Base-by-base conservation (phyloP, 2,113 vertebrate species). In the Phaetusa simplex region DNA sequence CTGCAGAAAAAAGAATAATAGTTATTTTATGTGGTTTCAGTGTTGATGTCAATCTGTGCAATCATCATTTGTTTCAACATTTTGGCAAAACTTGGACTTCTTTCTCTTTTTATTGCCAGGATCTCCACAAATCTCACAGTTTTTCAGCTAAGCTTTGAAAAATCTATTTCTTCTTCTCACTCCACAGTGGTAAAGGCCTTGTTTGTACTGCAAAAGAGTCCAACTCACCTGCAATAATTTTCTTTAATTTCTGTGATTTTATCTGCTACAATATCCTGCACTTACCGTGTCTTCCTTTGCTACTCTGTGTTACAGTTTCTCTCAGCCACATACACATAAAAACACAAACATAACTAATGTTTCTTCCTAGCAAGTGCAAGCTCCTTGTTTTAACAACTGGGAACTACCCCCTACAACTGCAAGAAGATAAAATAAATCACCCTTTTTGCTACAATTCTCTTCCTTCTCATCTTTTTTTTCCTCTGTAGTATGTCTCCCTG, bases 1-100 rank as follows among this genome's bases (percentile, higher is more conserved):
- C 98, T 98, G 89, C 21, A 88, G 45, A 73, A 87, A 23, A 88
- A 64, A 71, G 22, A 65, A 32, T 49, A 82, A 43, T 8, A 70
- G 26, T 30, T 88, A 21, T 59, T 53, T 5, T 56, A 14, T 21
- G 27, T 56, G 16, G 12, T 56, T 58, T 80, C 40, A 40, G 42
- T 87, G 61, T 30, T 61, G 38, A 55, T 23, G 29, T 82, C 45
- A 21, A 20, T 27, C 34, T 94, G 11, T 67, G 49, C 45, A 76
- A 26, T 42, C 27, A 43, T 47, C 4, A 27, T 73, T 62, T 67
- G 9, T 34, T 62, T 62, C 81, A 92, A 47, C 9, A 15, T 3
- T 73, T 82, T 43, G 29, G 14, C 36, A 93, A 85, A 82, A 66
- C 36, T 45, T 58, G 11, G 11, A n/a, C 8, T 74, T 72, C 32